Conservation (phyloP, 2,113 vertebrate species). For the Fregetta grallaria region DNA sequence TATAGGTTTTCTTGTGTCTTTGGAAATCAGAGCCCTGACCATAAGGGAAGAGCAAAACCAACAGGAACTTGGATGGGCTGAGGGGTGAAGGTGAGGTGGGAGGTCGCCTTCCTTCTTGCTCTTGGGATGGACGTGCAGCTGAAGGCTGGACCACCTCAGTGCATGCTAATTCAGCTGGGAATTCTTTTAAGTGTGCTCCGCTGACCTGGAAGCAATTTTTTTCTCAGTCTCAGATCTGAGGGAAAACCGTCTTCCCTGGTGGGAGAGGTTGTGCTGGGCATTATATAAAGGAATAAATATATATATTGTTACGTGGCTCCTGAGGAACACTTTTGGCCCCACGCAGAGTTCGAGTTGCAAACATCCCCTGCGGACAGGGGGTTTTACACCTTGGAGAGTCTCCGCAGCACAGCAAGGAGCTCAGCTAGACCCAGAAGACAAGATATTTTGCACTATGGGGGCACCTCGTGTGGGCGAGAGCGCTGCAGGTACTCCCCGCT, state of each 20-base stretch:
- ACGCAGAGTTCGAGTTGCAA: neutral
- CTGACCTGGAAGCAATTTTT: neutral
- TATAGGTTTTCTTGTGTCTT: neutral
- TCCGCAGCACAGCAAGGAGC: neutral
- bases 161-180: neutral
- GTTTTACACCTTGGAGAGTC: neutral
- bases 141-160: neutral
- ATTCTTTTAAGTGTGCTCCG: neutral
- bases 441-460: neutral
- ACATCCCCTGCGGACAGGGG: accelerated
- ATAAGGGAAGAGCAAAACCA: neutral
- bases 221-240: neutral
- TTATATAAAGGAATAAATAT: neutral
- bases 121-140: neutral
- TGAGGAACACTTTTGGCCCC: neutral
- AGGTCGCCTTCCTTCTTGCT: neutral
- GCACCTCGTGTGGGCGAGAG: accelerated
- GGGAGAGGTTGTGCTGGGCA: neutral
- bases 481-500: neutral
- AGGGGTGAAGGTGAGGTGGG: neutral
- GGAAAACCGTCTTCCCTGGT: neutral
- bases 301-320: neutral
- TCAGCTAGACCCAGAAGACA: neutral
- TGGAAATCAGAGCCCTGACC: neutral
- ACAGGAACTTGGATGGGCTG: neutral